These are phyloP conservation scores for Hyphantria cunea DNA, from an alignment of 1,140 invertebrate species.

Conservation along the genomic window DNA sequence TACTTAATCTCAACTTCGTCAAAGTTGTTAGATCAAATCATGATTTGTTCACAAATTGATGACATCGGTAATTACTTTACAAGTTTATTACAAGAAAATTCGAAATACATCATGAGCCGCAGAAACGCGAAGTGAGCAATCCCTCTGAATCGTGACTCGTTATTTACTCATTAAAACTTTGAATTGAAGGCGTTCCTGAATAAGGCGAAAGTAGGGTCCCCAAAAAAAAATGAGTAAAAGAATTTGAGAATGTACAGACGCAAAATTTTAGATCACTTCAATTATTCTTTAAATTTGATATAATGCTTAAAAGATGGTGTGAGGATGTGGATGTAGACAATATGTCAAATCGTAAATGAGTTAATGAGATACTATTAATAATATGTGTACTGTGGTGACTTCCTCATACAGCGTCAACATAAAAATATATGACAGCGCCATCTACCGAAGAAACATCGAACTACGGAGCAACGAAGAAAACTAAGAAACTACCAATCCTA, in stretches of 20 bases:
- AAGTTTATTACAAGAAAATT: slow-evolving; percentile 26
- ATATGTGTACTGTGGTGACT: too few relatives aligned
- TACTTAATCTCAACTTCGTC: not conserved
- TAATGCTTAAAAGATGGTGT: too few relatives aligned
- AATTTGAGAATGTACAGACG: not conserved
- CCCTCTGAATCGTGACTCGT: slow-evolving; percentile 55
- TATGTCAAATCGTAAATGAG: too few relatives aligned
- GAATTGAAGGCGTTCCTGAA: slow-evolving; percentile 59
- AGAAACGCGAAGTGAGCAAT: slow-evolving; percentile 51
- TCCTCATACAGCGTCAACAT: too few relatives aligned
- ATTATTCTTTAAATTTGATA: too few relatives aligned
- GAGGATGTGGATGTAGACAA: too few relatives aligned
- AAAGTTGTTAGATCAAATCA: slow-evolving; percentile 19
- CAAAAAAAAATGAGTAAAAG: slow-evolving; percentile 5
- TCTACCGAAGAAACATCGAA: too few relatives aligned
- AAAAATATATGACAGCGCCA: too few relatives aligned
- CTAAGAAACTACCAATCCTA: too few relatives aligned
- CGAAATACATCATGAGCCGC: slow-evolving; percentile 8
- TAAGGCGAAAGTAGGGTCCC: slow-evolving; percentile 18
- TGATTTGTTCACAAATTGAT: slow-evolving; percentile 9
- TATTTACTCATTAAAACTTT: slow-evolving; percentile 77
- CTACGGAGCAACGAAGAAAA: too few relatives aligned
- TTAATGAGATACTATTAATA: too few relatives aligned
- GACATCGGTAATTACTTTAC: slow-evolving; percentile 19
- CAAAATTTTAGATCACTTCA: too few relatives aligned